Percentiles rank a stretch among this genome's conserved stretches.
Conservation (phyloP, 2,888 invertebrate species). For the Piscicola geometra region DNA sequence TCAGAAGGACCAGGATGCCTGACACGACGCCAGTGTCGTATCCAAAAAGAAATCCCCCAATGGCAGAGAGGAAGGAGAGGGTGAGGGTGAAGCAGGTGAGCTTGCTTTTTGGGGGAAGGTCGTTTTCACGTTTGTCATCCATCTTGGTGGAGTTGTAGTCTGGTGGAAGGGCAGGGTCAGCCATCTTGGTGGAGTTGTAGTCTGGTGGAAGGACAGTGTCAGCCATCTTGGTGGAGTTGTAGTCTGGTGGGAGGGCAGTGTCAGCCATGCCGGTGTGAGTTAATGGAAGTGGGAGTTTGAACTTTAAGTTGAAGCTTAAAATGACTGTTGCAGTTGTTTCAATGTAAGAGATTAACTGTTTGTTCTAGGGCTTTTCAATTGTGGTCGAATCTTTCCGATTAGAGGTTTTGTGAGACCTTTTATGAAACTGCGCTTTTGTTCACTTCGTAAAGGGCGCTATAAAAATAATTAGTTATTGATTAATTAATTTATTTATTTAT, state of each 20-base stretch:
- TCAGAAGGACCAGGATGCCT: constrained; percentile 57
- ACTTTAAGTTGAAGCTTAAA: too few species aligned
- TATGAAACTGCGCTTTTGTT: too few species aligned
- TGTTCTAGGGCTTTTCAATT: too few species aligned
- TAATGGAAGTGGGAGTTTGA: not conserved
- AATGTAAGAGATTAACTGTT: too few species aligned
- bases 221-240: not conserved
- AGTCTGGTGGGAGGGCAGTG: not conserved
- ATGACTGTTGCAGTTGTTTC: too few species aligned
- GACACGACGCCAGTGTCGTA: constrained; percentile 63
- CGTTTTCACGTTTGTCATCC: not conserved
- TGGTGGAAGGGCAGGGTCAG: not conserved
- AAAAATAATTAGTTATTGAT: too few species aligned
- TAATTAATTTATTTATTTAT: too few species aligned
- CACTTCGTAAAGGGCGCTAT: too few species aligned
- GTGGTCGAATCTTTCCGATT: too few species aligned
- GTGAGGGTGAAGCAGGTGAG: constrained; percentile 45
- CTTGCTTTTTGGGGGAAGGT: too few species aligned
- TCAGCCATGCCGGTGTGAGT: not conserved
- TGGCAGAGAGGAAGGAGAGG: constrained; percentile 51
- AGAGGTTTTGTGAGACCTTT: too few species aligned
- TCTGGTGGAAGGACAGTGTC: not conserved
- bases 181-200: constrained; percentile 3
- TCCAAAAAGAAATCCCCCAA: constrained; percentile 61
- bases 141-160: not conserved